Percentiles rank a stretch among this genome's conserved stretches.
These are phyloP conservation scores for Halcyon leucocephala DNA, from an alignment of 2,797 vertebrate species.

Conservation along the genomic window DNA sequence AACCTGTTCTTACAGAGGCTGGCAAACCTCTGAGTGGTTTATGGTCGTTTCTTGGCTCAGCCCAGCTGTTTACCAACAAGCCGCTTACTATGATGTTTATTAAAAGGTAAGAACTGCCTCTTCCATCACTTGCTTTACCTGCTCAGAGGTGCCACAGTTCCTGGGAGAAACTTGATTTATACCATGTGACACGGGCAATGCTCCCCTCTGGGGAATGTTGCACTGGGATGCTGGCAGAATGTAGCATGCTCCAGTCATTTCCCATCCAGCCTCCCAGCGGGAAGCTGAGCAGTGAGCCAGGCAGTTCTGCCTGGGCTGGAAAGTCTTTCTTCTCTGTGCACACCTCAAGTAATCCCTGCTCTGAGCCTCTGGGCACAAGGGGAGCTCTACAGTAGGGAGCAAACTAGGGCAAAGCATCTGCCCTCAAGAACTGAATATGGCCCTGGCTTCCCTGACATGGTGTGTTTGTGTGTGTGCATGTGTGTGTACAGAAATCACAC, in stretches of 20 bases:
- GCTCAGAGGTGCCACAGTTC: not conserved
- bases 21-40: not conserved
- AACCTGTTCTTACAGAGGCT: not conserved
- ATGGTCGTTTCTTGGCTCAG: not conserved
- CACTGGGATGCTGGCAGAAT: not conserved
- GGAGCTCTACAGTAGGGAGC: not conserved
- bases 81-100: not conserved
- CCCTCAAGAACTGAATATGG: not conserved
- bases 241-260: not conserved
- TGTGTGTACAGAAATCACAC: not conserved
- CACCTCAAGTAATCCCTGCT: not conserved
- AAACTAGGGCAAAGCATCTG: not conserved
- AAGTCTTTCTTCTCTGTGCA: not conserved
- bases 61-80: not conserved
- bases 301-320: not conserved
- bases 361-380: not conserved
- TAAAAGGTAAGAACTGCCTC: not conserved
- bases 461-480: not conserved
- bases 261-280: not conserved
- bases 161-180: not conserved
- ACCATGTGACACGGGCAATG: not conserved
- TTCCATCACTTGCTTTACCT: not conserved
- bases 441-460: fast-evolving
- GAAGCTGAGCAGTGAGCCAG: not conserved
- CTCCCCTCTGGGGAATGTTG: not conserved